A percentile compares a stretch with the other conserved stretches of the same genome.
Evolutionary conservation across 2,888 invertebrate genomes (phyloP).

Genomic region (Catotricha subobsoleta): DNA sequence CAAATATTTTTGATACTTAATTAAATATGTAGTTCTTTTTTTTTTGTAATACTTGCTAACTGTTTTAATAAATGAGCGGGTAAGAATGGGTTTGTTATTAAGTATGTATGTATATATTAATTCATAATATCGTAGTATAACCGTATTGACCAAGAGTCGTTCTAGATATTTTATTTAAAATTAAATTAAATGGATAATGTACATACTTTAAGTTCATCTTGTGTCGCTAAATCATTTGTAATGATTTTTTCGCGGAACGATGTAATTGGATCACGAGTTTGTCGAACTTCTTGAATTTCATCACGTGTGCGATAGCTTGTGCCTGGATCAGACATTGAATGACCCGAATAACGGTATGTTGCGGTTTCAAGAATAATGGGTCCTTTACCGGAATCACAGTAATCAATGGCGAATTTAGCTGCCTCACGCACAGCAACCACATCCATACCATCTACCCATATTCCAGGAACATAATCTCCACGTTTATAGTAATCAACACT

Average conservation of each 20-base stretch:
- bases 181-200: too few species aligned
- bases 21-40: too few species aligned
- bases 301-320: conserved; percentile 85
- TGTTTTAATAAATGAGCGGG: too few species aligned
- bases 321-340: conserved; percentile 98
- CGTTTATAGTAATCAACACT: conserved; percentile 57
- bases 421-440: conserved; percentile 69
- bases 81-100: too few species aligned
- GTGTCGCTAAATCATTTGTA: conserved; percentile 46
- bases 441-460: conserved; percentile 74
- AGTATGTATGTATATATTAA: too few species aligned
- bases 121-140: too few species aligned
- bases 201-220: conserved; percentile 64
- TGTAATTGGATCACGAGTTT: conserved; percentile 83
- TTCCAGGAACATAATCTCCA: conserved; percentile 65
- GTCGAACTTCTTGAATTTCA: conserved; percentile 83
- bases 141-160: too few species aligned
- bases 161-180: too few species aligned
- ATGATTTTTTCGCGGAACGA: conserved; percentile 81
- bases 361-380: conserved; percentile 83
- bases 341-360: conserved; percentile 91
- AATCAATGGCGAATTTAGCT: conserved; percentile 57
- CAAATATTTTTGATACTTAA: too few species aligned
- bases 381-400: conserved; percentile 31
- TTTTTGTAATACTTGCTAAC: too few species aligned